These are phyloP conservation scores for Lutraria lutraria DNA, from an alignment of 2,888 invertebrate species.

Conservation along the genomic window DNA sequence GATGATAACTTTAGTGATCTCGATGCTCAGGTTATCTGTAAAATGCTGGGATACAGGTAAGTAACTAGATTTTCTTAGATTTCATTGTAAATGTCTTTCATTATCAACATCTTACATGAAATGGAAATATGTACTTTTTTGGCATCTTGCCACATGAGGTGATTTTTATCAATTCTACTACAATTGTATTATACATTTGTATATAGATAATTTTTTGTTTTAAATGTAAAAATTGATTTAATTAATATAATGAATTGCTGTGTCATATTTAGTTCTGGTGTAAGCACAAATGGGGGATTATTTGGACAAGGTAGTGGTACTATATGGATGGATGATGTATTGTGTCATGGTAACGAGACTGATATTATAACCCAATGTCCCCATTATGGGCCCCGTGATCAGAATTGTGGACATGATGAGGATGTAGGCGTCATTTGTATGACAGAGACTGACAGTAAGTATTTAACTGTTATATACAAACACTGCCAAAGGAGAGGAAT, in stretches of 20 bases:
- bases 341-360: conserved; percentile 89
- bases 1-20: conserved; percentile 89
- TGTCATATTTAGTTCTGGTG: conserved; percentile 25
- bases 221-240: too few relatives aligned
- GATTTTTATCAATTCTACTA: too few relatives aligned
- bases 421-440: conserved; percentile 89
- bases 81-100: not conserved
- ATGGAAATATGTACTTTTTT: too few relatives aligned
- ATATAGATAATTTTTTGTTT: too few relatives aligned
- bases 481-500: too few relatives aligned
- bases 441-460: conserved; percentile 11
- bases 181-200: too few relatives aligned
- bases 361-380: conserved; percentile 89
- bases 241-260: not conserved
- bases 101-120: not conserved
- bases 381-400: conserved; percentile 90
- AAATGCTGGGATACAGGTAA: conserved; percentile 88
- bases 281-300: not conserved
- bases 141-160: too few relatives aligned
- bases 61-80: not conserved
- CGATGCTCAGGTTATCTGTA: conserved; percentile 91
- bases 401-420: conserved; percentile 92
- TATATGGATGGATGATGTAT: conserved; percentile 80
- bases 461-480: not conserved
- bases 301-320: conserved; percentile 72